Conservation (phyloP, 2,113 vertebrate genomes). For the cattle (Bos taurus) region ARS-UCD2.0 NC_037349.1:9290501-9291000, state of each 20-base stretch:
- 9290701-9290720: background rate
- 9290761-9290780: background rate
- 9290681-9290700: constrained; percentile 15
- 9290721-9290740: constrained; percentile 30
- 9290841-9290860: background rate
- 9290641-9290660: background rate
- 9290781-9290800: background rate
- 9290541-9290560: too few relatives aligned
- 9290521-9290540: too few relatives aligned
- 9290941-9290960: background rate
- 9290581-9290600: too few relatives aligned
- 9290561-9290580: too few relatives aligned
- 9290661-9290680: background rate
- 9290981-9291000: background rate
- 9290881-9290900: background rate
- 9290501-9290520: too few relatives aligned
- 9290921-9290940: background rate
- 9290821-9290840: background rate
- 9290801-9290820: background rate
- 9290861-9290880: background rate
- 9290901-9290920: background rate
- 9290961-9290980: background rate
- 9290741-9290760: background rate
- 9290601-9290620: background rate
- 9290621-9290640: background rate